Evolutionary conservation across 2,113 vertebrate genomes (phyloP).

Genomic region (Mugil cephalus): DNA sequence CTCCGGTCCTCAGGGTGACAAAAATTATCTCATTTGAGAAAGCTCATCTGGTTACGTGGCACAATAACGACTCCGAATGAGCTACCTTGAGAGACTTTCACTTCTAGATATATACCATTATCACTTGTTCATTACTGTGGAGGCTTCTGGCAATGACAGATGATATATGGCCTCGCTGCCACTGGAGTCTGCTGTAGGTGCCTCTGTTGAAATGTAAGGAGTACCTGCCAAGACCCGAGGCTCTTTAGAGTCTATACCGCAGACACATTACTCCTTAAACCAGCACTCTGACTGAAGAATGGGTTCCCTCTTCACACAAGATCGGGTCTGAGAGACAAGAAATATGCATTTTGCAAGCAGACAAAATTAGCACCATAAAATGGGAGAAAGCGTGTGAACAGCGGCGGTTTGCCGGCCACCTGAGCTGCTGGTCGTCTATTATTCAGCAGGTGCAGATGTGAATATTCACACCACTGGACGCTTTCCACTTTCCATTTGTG

Average conservation of each 20-base stretch:
- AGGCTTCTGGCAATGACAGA: conserved; percentile 65
- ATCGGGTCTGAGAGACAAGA: conserved; percentile 54
- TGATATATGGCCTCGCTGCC: conserved; percentile 62
- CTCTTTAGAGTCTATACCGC: conserved; percentile 53
- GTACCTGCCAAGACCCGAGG: conserved; percentile 64
- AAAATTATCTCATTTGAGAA: conserved; percentile 73
- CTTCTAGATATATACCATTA: conserved; percentile 72
- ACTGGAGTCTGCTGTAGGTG: conserved; percentile 58
- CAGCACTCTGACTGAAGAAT: conserved; percentile 43
- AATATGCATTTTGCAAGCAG: conserved; percentile 62
- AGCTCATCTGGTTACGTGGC: conserved; percentile 74
- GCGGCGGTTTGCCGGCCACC: conserved; percentile 50
- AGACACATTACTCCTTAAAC: conserved; percentile 66
- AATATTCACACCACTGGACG: conserved; percentile 78
- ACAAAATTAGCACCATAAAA: conserved; percentile 60
- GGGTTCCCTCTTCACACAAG: conserved; percentile 56
- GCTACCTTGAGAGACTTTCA: conserved; percentile 69
- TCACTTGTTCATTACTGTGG: conserved; percentile 75
- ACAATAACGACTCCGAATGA: conserved; percentile 73
- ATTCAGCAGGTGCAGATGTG: conserved; percentile 80
- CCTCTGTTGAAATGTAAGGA: conserved; percentile 62
- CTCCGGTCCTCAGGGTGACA: conserved; percentile 70
- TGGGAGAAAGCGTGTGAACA: conserved; percentile 37
- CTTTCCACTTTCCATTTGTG: conserved; percentile 69
- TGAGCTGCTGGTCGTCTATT: conserved; percentile 74